A percentile compares a stretch with the other conserved stretches of the same genome.
Evolutionary conservation across 2,797 vertebrate species (phyloP).

Genomic region (Gobionotothen gibberifrons): DNA sequence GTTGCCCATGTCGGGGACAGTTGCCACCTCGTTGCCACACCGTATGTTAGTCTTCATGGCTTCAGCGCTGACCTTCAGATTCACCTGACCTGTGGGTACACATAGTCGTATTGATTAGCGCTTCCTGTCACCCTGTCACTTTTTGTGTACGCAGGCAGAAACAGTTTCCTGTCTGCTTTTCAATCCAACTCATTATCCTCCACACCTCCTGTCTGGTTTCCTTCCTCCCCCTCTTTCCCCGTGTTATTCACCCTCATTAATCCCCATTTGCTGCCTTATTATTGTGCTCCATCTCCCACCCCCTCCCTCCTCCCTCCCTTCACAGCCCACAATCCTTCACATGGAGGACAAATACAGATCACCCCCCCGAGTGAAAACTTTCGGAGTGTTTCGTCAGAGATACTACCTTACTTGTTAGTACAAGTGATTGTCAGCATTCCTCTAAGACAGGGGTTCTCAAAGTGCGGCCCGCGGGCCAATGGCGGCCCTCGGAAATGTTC

Average conservation of each 20-base stretch:
- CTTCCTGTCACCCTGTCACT: conserved; percentile 36
- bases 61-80: conserved; percentile 85
- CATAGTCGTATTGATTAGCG: conserved; percentile 30
- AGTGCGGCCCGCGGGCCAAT: no score
- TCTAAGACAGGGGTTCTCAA: no score
- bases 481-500: no score
- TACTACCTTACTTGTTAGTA: conserved; percentile 81
- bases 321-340: conserved; percentile 71
- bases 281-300: conserved; percentile 41
- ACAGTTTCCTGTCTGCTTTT: conserved; percentile 34
- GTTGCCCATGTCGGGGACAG: conserved; percentile 75
- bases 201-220: conserved; percentile 40
- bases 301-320: conserved; percentile 31
- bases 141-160: conserved; percentile 49
- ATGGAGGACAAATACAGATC: conserved; percentile 72
- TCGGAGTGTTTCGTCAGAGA: conserved; percentile 80
- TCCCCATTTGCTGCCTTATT: conserved; percentile 72
- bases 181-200: conserved; percentile 55
- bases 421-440: conserved; percentile 82
- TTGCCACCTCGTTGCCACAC: conserved; percentile 80
- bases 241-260: conserved; percentile 66
- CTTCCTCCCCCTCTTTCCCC: conserved; percentile 53
- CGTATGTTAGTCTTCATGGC: conserved; percentile 72
- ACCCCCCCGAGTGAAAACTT: conserved; percentile 73
- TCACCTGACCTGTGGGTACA: conserved; percentile 79